phyloP scores from a whole-genome alignment of 2,797 vertebrate species.

The Fistularia tabacaria region DNA sequence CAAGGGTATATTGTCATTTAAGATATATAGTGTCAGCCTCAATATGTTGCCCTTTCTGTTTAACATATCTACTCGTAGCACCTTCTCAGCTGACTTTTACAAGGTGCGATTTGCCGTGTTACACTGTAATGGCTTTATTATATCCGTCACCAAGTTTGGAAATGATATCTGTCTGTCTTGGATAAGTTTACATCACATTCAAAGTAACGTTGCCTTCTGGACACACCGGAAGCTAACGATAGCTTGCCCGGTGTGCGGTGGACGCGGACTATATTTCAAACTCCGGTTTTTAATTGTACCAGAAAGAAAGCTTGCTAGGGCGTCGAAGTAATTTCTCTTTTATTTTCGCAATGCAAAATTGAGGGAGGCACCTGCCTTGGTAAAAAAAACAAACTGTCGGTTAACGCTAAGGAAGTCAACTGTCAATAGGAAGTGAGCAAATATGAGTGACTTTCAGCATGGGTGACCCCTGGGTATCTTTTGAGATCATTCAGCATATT shows the following conservation, averaged over 20 bases:
- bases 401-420: constrained; percentile 45
- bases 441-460: too few relatives aligned
- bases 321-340: background rate
- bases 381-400: background rate
- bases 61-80: constrained; percentile 22
- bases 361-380: background rate
- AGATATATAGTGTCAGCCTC: constrained; percentile 15
- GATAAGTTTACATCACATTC: background rate
- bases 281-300: constrained; percentile 1
- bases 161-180: background rate
- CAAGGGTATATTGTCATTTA: constrained; percentile 16
- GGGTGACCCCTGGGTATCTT: too few relatives aligned
- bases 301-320: background rate
- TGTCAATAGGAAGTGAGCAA: constrained; percentile 53
- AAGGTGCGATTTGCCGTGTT: too few relatives aligned
- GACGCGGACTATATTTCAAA: too few relatives aligned
- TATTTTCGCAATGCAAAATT: background rate
- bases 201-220: constrained; percentile 6
- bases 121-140: too few relatives aligned
- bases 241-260: background rate
- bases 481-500: too few relatives aligned
- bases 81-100: constrained; percentile 17
- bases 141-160: background rate
- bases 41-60: background rate
- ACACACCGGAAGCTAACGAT: constrained; percentile 24